Conservation (phyloP, 2,113 vertebrate species). For the Pionites leucogaster region DNA sequence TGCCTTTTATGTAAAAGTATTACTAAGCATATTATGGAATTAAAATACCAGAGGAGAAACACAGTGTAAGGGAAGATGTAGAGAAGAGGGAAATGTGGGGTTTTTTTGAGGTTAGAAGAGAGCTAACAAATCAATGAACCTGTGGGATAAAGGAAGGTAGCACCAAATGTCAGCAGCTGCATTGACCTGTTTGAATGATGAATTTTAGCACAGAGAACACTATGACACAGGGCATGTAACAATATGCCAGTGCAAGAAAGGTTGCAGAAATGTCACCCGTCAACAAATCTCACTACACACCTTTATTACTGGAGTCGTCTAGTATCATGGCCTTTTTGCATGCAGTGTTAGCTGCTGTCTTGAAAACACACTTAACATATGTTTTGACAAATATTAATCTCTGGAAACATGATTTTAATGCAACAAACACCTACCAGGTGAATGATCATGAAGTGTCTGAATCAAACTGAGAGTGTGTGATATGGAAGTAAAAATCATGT, state of each 20-base stretch:
- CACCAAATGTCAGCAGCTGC: constrained; percentile 9
- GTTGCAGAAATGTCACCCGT: constrained; percentile 27
- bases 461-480: neutral
- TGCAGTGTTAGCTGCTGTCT: neutral
- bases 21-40: neutral
- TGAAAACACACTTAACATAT: neutral
- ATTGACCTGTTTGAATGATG: constrained; percentile 25
- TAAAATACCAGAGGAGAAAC: neutral
- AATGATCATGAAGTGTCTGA: neutral
- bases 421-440: neutral
- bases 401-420: neutral
- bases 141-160: neutral
- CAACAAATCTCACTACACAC: neutral
- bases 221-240: neutral
- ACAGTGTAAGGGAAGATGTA: neutral
- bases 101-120: neutral
- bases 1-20: neutral
- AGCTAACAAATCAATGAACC: constrained; percentile 7
- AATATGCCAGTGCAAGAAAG: constrained; percentile 10
- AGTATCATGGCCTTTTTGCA: neutral
- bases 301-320: neutral
- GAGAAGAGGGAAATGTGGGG: neutral
- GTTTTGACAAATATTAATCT: neutral
- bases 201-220: neutral
- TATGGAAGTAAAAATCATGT: neutral